These are phyloP conservation scores for Tetragonula clypearis DNA, from an alignment of 1,140 invertebrate genomes.

Conservation along the genomic window DNA sequence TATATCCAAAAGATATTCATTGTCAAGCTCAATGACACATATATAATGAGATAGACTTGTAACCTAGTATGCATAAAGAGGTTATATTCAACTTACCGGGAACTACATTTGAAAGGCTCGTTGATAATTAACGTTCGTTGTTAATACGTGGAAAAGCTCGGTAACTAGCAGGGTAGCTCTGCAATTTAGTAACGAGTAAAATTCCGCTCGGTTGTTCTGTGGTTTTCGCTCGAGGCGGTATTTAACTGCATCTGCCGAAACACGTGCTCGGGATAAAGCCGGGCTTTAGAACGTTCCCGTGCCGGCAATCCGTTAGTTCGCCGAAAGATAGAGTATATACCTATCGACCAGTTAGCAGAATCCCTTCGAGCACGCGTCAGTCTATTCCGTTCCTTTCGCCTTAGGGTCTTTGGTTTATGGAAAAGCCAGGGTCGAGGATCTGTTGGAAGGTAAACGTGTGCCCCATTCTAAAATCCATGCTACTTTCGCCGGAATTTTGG, in stretches of 20 bases:
- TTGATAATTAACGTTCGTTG: neutral
- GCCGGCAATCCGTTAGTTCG: slow-evolving; percentile 57
- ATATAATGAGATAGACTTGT: neutral
- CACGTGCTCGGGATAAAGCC: slow-evolving; percentile 73
- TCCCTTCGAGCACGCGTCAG: slow-evolving; percentile 48
- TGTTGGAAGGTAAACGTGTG: slow-evolving; percentile 19
- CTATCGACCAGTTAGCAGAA: slow-evolving; percentile 51
- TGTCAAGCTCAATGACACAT: neutral
- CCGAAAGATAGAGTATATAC: slow-evolving; percentile 49
- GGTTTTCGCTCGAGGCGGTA: slow-evolving; percentile 61
- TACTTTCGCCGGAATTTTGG: neutral
- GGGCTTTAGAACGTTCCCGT: slow-evolving; percentile 47
- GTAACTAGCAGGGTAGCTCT: neutral
- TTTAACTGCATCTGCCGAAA: slow-evolving; percentile 73
- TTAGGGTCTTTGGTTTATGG: slow-evolving; percentile 38
- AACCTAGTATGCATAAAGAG: neutral
- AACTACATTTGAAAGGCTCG: neutral
- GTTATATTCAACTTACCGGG: neutral
- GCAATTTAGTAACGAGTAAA: slow-evolving; percentile 16
- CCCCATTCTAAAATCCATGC: neutral
- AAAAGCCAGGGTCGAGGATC: slow-evolving; percentile 40
- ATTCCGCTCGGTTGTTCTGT: slow-evolving; percentile 30
- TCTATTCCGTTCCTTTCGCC: slow-evolving; percentile 21
- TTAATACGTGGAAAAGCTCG: neutral
- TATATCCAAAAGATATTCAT: neutral